A percentile compares a stretch with the other conserved stretches of the same genome.
Evolutionary conservation across 2,797 vertebrate genomes (phyloP).

Genomic region (Platyrinchus mystaceus): DNA sequence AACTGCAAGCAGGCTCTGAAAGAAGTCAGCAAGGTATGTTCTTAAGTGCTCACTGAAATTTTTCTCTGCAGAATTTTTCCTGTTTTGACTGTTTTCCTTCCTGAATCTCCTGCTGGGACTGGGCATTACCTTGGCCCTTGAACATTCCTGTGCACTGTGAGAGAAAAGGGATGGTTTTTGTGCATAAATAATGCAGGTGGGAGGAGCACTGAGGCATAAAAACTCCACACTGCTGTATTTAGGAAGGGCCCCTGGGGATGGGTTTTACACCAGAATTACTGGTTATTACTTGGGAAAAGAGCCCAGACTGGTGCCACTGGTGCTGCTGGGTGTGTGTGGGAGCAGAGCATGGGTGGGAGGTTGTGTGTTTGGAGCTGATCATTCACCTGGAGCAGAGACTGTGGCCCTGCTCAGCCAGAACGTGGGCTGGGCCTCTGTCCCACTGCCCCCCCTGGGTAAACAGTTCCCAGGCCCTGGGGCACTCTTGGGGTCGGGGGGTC

Average conservation of each 20-base stretch:
- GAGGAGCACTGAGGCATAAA: neutral
- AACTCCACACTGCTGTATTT: neutral
- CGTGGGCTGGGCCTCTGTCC: neutral
- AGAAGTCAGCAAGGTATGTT: conserved; percentile 91
- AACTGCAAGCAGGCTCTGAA: conserved; percentile 89
- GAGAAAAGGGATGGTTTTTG: neutral
- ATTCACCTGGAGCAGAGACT: neutral
- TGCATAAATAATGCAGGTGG: neutral
- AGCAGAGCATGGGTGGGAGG: neutral
- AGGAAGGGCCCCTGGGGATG: neutral
- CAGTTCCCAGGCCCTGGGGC: rapidly evolving
- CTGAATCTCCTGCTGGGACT: neutral
- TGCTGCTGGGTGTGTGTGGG: neutral
- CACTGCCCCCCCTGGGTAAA: neutral
- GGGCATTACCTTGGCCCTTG: neutral
- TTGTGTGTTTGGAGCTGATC: neutral
- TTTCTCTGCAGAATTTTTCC: neutral
- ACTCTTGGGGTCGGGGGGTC: rapidly evolving
- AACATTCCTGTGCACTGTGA: neutral
- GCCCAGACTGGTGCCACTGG: rapidly evolving
- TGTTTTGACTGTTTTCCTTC: neutral
- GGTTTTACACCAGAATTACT: neutral
- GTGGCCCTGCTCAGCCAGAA: neutral
- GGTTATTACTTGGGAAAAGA: neutral
- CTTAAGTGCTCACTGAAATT: neutral